Conservation (phyloP, 2,888 invertebrate species). For the Auanema freiburgensis region DNA sequence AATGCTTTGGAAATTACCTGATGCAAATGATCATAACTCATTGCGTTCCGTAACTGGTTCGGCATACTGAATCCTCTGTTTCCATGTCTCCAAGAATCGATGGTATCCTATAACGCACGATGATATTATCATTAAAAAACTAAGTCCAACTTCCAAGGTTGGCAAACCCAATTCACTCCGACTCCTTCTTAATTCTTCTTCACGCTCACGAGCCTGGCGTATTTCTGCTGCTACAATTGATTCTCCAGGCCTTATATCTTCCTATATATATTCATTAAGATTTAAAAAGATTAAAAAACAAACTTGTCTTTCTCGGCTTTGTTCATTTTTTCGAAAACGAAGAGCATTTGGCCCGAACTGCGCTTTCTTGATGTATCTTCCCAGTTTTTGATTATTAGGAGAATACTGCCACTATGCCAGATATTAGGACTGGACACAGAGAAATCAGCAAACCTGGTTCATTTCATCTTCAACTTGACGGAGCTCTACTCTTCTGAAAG, state of each 20-base stretch:
- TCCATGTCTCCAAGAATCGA: conserved; percentile 18
- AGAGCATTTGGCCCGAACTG: background rate
- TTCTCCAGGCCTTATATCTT: conserved; percentile 4
- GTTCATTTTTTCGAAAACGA: no score
- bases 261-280: no score
- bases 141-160: conserved; percentile 20
- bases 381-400: conserved; percentile 5
- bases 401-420: background rate
- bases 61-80: conserved; percentile 1
- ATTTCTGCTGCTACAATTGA: conserved; percentile 62
- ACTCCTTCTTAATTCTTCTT: conserved; percentile 66
- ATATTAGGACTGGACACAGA: background rate
- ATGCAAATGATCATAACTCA: conserved; percentile 26
- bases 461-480: conserved; percentile 9
- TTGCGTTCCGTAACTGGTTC: conserved; percentile 13
- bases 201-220: conserved; percentile 67
- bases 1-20: conserved; percentile 1
- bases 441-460: no score
- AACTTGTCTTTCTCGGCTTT: no score
- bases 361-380: conserved; percentile 20
- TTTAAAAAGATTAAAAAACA: no score
- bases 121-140: background rate
- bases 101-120: conserved; percentile 18
- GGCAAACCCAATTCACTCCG: conserved; percentile 42
- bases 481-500: conserved; percentile 16